These are phyloP conservation scores for Drosophila sordidula DNA, from an alignment of 2,888 invertebrate genomes.

Conservation along the genomic window DNA sequence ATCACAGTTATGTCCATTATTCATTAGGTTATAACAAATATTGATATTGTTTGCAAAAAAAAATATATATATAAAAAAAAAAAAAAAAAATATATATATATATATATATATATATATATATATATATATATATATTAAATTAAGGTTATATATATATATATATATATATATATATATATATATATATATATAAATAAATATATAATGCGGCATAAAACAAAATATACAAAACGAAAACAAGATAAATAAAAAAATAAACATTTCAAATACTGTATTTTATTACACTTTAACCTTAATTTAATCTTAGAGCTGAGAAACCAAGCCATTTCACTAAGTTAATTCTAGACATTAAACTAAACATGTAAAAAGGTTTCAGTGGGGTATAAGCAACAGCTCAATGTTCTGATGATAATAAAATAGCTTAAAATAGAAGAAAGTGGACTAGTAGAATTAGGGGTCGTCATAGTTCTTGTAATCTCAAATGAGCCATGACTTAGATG, in stretches of 20 bases:
- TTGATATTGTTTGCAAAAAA: slow-evolving; percentile 79
- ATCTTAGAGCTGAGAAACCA: background rate
- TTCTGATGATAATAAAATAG: too few relatives aligned
- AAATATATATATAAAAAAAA: slow-evolving; percentile 54
- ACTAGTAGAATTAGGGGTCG: too few relatives aligned
- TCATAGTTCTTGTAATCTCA: too few relatives aligned
- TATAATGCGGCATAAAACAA: slow-evolving; percentile 62
- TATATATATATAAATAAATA: slow-evolving; percentile 49
- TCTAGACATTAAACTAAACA: too few relatives aligned
- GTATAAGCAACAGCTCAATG: too few relatives aligned
- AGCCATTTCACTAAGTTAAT: too few relatives aligned
- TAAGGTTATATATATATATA: slow-evolving; percentile 60
- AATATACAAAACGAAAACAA: slow-evolving; percentile 41
- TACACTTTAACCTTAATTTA: background rate
- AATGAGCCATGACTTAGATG: too few relatives aligned
- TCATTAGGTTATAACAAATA: slow-evolving; percentile 79
- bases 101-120: slow-evolving; percentile 47
- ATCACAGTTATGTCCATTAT: slow-evolving; percentile 53
- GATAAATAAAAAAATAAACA: slow-evolving; percentile 73
- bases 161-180: slow-evolving; percentile 57
- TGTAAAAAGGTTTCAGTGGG: too few relatives aligned
- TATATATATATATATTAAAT: too few relatives aligned
- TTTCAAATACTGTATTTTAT: slow-evolving; percentile 49
- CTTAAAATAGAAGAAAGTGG: too few relatives aligned
- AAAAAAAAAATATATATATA: slow-evolving; percentile 59